Evolutionary conservation across 2,113 vertebrate genomes (phyloP), one percentile per base, ranked within the genome.

Genomic region (Dissostichus mawsoni): DNA sequence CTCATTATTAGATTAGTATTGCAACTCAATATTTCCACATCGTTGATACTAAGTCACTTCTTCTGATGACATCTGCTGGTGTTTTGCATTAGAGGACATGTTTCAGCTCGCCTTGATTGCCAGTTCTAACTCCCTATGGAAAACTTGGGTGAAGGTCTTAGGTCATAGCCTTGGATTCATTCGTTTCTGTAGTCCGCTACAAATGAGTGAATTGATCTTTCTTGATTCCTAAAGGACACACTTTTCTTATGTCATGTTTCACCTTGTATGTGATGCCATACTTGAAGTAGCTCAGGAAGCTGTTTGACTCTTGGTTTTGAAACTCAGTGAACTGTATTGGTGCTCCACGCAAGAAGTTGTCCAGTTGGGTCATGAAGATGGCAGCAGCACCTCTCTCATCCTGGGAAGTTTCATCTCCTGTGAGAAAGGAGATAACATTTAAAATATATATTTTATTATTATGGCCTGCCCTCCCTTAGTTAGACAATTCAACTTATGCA

Each of bases 251-350:
- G 45, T 51, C 44, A 17, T 76, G 12, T 33, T 47, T 84, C 47
- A 95, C 95, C 94, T 87, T 85, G 86, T 95, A 95, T 58, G 79
- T 91, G 18, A 96, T 52, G 20, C 94, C 94, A n/a, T 75, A 64
- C 69, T 85, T 93, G 87, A 96, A 96, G 82, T 94, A 94, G 17
- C 87, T 33, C 11, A 80, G 36, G 69, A 96, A 96, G 33, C n/a
- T 59, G n/a, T 29, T 0, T 0, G 95, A 95, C 77, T 96, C 95
- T 0, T 88, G 29, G 64, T 79, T 64, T 78, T 96, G 94, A 56
- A 81, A 84, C 81, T 96, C 95, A 0, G 89, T 82, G 69, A 67
- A 91, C 73, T 96, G 95, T 33, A 66, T 68, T 3, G 94, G 66
- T 2, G 14, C 9, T 2, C 91, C 91, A 0, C 8, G 10, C 67